Evolutionary conservation across 2,888 invertebrate genomes (phyloP).

Genomic region (Scrobipalpa costella): DNA sequence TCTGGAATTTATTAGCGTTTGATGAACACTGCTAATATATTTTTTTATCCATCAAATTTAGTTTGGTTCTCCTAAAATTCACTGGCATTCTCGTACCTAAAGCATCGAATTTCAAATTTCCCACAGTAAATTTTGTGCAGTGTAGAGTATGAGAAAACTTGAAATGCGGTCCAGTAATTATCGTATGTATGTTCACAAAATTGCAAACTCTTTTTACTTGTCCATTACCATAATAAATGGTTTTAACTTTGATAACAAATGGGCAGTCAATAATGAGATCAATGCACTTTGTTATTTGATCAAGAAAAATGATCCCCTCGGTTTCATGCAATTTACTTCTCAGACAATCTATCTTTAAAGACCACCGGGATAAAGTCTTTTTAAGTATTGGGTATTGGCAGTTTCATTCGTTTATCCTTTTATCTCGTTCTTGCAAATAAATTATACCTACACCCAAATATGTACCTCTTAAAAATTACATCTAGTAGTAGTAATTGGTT

Average conservation of each 20-base stretch:
- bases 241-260: not conserved
- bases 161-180: no score
- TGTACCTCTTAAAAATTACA: no score
- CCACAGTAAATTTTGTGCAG: no score
- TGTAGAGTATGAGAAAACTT: no score
- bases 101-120: no score
- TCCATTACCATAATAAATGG: not conserved
- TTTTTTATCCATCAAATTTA: no score
- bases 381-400: not conserved
- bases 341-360: slow-evolving; percentile 35
- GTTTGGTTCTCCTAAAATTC: no score
- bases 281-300: slow-evolving; percentile 8
- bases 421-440: not conserved
- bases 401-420: not conserved
- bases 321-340: not conserved
- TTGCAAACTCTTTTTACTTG: not conserved
- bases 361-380: slow-evolving; percentile 34
- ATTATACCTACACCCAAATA: not conserved
- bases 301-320: not conserved
- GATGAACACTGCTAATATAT: no score
- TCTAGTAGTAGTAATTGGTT: no score
- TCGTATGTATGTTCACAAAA: not conserved
- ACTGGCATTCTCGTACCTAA: no score
- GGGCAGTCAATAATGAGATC: not conserved
- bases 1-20: no score